These are phyloP conservation scores for Galemys pyrenaicus DNA, from an alignment of 2,113 vertebrate species.

Conservation along the genomic window DNA sequence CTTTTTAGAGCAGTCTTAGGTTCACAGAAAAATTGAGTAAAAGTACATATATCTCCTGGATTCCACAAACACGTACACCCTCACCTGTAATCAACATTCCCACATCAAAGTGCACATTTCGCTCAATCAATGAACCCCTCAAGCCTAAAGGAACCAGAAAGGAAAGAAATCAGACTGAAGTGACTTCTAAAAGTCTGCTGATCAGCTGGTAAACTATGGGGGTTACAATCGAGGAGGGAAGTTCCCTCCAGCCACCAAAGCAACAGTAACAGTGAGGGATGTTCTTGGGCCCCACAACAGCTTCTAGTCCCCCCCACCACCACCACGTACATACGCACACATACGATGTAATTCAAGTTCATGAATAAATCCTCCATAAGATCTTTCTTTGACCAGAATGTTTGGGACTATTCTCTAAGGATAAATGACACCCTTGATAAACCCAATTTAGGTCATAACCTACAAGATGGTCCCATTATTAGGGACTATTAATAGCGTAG, in stretches of 20 bases:
- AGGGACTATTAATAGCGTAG: background rate
- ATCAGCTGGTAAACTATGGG: background rate
- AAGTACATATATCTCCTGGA: background rate
- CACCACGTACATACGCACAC: background rate
- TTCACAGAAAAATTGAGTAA: background rate
- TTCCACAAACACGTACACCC: accelerated
- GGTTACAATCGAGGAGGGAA: background rate
- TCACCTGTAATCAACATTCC: background rate
- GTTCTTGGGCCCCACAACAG: background rate
- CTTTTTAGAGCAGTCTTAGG: background rate
- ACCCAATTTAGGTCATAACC: background rate
- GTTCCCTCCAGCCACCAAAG: background rate
- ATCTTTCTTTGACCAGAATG: background rate
- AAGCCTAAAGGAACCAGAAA: background rate
- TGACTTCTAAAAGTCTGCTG: background rate
- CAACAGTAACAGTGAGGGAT: no score
- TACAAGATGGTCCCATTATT: background rate
- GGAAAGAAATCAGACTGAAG: background rate
- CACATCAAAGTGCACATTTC: background rate
- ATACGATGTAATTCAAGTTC: background rate
- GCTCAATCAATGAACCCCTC: background rate
- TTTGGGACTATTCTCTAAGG: background rate
- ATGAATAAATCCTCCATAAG: background rate
- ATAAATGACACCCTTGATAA: background rate
- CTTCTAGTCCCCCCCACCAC: background rate